Conservation (phyloP, 2,797 vertebrate genomes). For the Melanogrammus aeglefinus region DNA sequence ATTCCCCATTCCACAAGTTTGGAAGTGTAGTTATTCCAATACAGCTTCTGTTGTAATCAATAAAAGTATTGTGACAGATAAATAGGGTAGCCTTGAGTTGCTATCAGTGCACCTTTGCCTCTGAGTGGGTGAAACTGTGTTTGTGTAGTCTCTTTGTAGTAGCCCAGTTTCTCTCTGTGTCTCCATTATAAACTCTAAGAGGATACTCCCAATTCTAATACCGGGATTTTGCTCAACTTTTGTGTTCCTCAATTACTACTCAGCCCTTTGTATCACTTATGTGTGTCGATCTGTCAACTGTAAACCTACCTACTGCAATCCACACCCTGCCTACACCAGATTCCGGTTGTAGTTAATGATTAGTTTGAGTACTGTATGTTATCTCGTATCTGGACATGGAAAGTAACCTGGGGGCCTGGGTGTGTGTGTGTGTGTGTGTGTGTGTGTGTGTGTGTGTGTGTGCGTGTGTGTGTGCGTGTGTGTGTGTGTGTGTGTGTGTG, state of each 20-base stretch:
- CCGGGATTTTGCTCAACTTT: background rate
- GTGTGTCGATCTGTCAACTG: background rate
- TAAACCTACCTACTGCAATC: background rate
- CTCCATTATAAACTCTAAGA: background rate
- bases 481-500: constrained; percentile 5
- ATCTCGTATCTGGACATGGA: background rate
- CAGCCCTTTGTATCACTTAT: background rate
- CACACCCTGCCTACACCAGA: background rate
- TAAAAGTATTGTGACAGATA: background rate
- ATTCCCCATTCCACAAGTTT: background rate
- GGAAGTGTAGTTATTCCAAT: too few relatives aligned
- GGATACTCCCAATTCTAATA: too few relatives aligned
- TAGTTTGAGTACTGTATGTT: background rate
- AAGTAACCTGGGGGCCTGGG: background rate
- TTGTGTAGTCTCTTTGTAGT: background rate
- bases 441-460: constrained; percentile 1
- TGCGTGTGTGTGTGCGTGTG: constrained; percentile 12
- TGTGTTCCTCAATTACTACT: background rate
- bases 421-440: background rate
- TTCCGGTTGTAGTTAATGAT: background rate
- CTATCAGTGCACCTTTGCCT: background rate
- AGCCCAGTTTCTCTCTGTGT: background rate
- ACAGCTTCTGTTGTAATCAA: background rate
- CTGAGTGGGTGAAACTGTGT: background rate
- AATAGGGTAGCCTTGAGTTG: background rate